Conservation (phyloP, 1,140 invertebrate genomes). For the Periplaneta americana region DNA sequence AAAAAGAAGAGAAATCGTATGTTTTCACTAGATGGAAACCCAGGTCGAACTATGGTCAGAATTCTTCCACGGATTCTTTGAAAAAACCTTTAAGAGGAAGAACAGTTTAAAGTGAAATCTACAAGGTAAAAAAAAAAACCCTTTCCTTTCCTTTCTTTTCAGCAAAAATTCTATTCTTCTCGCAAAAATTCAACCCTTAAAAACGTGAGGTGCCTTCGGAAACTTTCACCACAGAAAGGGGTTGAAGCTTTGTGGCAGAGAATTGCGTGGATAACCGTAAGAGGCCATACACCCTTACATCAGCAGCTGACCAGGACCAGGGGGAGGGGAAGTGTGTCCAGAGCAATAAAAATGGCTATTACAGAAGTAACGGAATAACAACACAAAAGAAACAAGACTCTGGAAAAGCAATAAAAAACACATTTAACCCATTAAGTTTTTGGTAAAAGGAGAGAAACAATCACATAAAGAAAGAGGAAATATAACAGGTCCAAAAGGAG, state of each 20-base stretch:
- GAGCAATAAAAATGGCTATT: neutral
- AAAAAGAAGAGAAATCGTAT: neutral
- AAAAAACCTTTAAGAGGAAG: no score
- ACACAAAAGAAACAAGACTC: neutral
- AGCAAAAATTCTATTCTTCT: neutral
- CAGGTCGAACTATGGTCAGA: neutral
- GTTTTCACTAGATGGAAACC: neutral
- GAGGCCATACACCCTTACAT: neutral
- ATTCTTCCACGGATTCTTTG: neutral
- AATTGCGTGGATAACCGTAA: no score
- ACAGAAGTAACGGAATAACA: neutral
- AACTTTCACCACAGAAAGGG: neutral
- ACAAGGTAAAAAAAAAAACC: neutral
- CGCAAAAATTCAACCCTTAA: neutral
- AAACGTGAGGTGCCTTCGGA: neutral
- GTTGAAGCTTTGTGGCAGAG: neutral
- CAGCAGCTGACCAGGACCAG: neutral
- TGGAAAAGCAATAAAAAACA: neutral
- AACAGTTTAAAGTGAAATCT: neutral
- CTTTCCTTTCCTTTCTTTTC: neutral
- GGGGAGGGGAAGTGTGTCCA: neutral
- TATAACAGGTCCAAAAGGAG: neutral
- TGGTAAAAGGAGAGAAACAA: neutral
- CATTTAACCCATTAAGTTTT: neutral
- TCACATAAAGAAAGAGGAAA: neutral